Evolutionary conservation across 2,113 vertebrate species (phyloP).

Genomic region (Globicephala melas): DNA sequence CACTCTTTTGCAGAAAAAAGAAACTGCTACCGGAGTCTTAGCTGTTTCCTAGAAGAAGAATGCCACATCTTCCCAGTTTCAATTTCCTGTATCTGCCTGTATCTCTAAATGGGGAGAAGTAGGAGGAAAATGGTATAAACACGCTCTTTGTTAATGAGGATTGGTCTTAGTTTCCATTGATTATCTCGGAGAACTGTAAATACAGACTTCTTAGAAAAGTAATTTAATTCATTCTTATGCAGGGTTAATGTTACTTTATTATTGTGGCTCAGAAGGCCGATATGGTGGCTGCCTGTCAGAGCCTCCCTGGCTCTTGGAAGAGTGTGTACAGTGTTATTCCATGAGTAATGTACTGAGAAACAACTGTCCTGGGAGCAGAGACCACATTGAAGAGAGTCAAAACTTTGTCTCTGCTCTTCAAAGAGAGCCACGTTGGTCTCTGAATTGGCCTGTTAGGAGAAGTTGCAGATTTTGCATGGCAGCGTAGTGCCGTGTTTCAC

Average conservation of each 20-base stretch:
- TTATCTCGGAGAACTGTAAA: constrained; percentile 64
- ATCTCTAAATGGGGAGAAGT: neutral
- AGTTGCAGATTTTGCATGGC: no score
- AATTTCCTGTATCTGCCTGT: constrained; percentile 73
- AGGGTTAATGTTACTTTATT: neutral
- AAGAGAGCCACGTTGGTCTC: neutral
- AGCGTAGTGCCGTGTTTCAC: neutral
- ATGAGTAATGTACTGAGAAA: no score
- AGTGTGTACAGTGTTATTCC: no score
- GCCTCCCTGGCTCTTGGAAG: constrained; percentile 16
- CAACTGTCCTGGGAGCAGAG: neutral
- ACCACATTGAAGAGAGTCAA: neutral
- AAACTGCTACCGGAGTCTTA: neutral
- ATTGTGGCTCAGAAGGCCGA: constrained; percentile 30
- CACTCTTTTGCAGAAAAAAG: neutral
- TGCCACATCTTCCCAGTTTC: constrained; percentile 48
- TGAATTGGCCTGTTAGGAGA: neutral
- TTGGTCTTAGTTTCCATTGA: neutral
- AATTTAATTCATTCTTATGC: neutral
- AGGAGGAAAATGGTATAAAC: neutral
- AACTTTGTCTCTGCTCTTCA: neutral
- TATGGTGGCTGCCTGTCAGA: neutral
- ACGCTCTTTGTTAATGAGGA: neutral
- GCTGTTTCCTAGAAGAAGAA: neutral
- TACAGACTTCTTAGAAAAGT: constrained; percentile 26